A percentile compares a stretch with the other conserved stretches of the same genome.
Conservation (phyloP, 2,797 vertebrate genomes). For the Phyllotis vaccarum region DNA sequence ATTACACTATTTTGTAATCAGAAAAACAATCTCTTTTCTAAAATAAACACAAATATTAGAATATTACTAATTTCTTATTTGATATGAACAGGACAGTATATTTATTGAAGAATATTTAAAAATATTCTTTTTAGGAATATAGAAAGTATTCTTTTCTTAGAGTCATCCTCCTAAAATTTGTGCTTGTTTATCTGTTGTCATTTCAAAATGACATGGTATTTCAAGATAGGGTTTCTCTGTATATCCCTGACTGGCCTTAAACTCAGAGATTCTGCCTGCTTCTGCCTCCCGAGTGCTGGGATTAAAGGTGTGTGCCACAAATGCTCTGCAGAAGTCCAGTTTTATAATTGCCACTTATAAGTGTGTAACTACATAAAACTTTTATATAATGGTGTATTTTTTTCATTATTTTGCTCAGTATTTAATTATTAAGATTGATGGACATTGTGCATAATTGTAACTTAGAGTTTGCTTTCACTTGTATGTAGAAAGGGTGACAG, state of each 20-base stretch:
- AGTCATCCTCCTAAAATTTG: constrained; percentile 3
- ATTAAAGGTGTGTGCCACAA: neutral
- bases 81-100: neutral
- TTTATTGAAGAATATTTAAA: neutral
- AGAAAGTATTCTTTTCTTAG: no score
- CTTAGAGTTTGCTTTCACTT: constrained; percentile 25
- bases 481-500: neutral
- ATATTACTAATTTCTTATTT: neutral
- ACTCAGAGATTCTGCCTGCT: neutral
- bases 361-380: neutral
- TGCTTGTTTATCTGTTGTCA: constrained; percentile 29
- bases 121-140: no score
- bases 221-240: neutral
- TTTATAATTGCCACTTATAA: neutral
- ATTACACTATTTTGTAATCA: neutral
- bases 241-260: neutral
- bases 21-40: neutral
- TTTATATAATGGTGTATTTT: neutral
- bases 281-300: neutral
- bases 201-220: neutral
- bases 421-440: neutral
- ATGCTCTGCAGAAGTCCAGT: neutral
- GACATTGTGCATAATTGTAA: neutral
- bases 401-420: neutral
- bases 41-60: neutral